phyloP scores from a whole-genome alignment of 2,797 vertebrate species.

The Pseudocheirus occidentalis region DNA sequence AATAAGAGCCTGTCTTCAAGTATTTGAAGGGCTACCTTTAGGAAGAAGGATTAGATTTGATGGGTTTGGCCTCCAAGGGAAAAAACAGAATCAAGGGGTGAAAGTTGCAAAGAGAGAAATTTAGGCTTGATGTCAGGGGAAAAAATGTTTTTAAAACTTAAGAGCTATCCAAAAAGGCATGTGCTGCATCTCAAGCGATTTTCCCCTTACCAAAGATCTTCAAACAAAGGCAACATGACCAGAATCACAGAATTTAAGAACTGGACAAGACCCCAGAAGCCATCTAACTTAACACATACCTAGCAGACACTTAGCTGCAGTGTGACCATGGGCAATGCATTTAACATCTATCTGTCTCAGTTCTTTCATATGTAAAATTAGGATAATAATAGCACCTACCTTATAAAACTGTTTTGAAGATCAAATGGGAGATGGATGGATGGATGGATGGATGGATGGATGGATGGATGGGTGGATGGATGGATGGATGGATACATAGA shows the following conservation, averaged over 20 bases:
- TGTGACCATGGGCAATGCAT: not conserved
- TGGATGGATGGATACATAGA: no score
- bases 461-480: not conserved
- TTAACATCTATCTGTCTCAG: not conserved
- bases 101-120: not conserved
- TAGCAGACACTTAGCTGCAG: not conserved
- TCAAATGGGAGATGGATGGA: not conserved
- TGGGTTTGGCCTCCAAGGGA: not conserved
- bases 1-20: not conserved
- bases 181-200: not conserved
- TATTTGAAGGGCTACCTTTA: not conserved
- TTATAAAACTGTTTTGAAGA: not conserved
- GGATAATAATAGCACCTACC: not conserved
- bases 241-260: not conserved
- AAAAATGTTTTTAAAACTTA: not conserved
- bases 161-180: not conserved
- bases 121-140: not conserved
- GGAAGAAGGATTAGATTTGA: not conserved
- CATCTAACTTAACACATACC: not conserved
- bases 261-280: not conserved
- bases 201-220: not conserved
- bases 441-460: not conserved
- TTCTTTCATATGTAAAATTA: not conserved
- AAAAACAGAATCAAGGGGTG: not conserved
- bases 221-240: not conserved